Conservation (phyloP, 1,140 invertebrate species). For the Diploscapter pachys region DNA sequence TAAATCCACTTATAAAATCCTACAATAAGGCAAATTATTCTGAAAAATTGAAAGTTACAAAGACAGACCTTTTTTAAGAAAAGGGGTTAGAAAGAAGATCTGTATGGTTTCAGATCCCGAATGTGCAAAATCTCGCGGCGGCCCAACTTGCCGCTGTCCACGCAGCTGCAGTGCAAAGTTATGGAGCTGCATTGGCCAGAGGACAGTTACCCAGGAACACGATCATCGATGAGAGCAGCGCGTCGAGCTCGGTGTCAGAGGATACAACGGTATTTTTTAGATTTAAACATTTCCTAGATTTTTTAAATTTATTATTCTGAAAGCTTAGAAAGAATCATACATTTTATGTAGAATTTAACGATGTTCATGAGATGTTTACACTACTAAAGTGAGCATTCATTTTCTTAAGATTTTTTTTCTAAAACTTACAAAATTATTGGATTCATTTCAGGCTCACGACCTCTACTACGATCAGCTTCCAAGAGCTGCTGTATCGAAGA, state of each 20-base stretch:
- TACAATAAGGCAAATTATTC: too few relatives aligned
- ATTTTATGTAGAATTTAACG: too few relatives aligned
- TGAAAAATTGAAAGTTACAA: too few relatives aligned
- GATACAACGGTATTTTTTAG: not conserved
- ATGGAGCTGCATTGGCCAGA: conserved; percentile 32
- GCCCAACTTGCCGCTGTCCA: not conserved
- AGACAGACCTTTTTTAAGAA: too few relatives aligned
- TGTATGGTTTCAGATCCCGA: not conserved
- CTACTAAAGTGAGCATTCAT: too few relatives aligned
- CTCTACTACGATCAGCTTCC: too few relatives aligned
- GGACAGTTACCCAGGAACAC: conserved; percentile 25
- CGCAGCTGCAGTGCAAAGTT: conserved; percentile 5
- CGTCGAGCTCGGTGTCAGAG: conserved; percentile 4
- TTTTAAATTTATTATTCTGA: not conserved
- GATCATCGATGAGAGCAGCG: conserved; percentile 17
- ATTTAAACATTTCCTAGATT: not conserved
- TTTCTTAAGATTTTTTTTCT: too few relatives aligned
- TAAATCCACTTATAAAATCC: too few relatives aligned
- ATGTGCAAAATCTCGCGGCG: not conserved
- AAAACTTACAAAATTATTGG: too few relatives aligned
- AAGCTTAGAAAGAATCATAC: not conserved
- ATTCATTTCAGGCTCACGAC: too few relatives aligned
- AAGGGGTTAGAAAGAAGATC: not conserved
- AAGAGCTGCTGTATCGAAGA: too few relatives aligned
- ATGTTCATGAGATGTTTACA: too few relatives aligned